Evolutionary conservation across 2,888 invertebrate genomes (phyloP).

Genomic region (Chloroclysta siterata): DNA sequence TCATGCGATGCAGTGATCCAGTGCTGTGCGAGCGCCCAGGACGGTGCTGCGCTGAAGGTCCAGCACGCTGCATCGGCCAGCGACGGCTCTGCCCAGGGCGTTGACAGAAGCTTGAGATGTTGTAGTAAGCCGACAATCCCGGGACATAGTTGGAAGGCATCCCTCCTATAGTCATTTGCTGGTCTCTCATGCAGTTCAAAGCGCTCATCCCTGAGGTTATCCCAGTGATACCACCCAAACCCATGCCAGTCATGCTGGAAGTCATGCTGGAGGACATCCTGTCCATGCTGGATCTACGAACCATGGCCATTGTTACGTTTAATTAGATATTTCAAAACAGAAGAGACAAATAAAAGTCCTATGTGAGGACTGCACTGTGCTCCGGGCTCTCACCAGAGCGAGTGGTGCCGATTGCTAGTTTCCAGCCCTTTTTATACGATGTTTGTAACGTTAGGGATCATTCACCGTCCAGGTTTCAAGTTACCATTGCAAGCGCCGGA

Average conservation of each 20-base stretch:
- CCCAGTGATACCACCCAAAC: conserved; percentile 78
- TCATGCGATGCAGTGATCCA: conserved; percentile 76
- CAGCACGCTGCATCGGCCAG: conserved; percentile 79
- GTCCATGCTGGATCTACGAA: conserved; percentile 78
- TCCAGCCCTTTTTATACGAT: conserved; percentile 65
- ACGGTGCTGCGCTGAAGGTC: conserved; percentile 79
- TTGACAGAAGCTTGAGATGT: conserved; percentile 81
- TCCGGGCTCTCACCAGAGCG: conserved; percentile 77
- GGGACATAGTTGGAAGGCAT: conserved; percentile 84
- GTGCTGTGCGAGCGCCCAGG: conserved; percentile 80
- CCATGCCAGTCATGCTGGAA: conserved; percentile 82
- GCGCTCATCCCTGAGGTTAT: conserved; percentile 76
- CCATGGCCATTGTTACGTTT: conserved; percentile 69
- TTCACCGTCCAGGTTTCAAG: conserved; percentile 71
- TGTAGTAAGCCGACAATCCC: conserved; percentile 79
- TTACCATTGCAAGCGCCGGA: conserved; percentile 68
- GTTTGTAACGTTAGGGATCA: conserved; percentile 55
- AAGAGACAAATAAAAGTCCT: conserved; percentile 49
- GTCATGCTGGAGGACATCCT: conserved; percentile 83
- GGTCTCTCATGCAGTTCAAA: conserved; percentile 77
- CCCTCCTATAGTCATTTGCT: conserved; percentile 79
- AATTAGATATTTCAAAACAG: conserved; percentile 43
- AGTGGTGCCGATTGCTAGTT: conserved; percentile 61
- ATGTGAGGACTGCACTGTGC: conserved; percentile 66
- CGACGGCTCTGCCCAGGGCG: conserved; percentile 81